Percentiles rank a stretch among this genome's conserved stretches.
Conservation (phyloP, 1,140 invertebrate genomes). For the Pachyrhynchus sulphureomaculatus region DNA sequence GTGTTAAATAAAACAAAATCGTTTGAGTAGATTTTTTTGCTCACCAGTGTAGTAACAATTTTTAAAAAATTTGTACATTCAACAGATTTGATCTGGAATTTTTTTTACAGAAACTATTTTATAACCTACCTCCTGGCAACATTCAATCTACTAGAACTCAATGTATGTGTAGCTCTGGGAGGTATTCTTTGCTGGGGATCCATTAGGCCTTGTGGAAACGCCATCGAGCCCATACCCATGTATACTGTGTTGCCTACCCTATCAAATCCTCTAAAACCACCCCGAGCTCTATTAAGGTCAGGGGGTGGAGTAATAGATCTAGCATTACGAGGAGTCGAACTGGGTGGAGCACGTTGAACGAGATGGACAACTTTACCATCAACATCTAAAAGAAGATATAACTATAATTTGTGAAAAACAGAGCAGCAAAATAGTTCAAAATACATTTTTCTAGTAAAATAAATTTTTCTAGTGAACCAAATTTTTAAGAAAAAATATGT, state of each 20-base stretch:
- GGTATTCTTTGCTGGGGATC: constrained; percentile 55
- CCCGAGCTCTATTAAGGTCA: constrained; percentile 40
- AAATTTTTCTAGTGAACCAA: too few relatives aligned
- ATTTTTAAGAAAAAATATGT: too few relatives aligned
- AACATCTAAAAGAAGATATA: constrained; percentile 65
- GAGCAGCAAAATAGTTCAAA: too few relatives aligned
- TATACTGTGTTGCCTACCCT: constrained; percentile 55
- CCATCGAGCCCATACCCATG: constrained; percentile 67
- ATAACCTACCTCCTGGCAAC: constrained; percentile 49
- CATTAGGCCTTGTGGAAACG: constrained; percentile 59
- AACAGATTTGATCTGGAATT: too few relatives aligned
- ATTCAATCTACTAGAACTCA: constrained; percentile 52
- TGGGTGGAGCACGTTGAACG: constrained; percentile 80
- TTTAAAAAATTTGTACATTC: too few relatives aligned
- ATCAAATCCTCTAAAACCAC: constrained; percentile 44
- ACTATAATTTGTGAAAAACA: background rate
- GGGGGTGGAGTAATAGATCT: constrained; percentile 49
- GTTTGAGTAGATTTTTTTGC: too few relatives aligned
- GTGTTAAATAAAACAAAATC: too few relatives aligned
- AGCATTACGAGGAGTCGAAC: constrained; percentile 48
- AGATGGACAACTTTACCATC: constrained; percentile 91
- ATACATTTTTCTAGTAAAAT: too few relatives aligned
- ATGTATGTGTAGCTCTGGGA: constrained; percentile 50
- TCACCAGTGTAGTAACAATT: too few relatives aligned
- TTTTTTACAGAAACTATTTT: too few relatives aligned